Evolutionary conservation across 2,113 vertebrate species (phyloP), one percentile per base, ranked within the genome.

Genomic region (Percopsis transmontana): DNA sequence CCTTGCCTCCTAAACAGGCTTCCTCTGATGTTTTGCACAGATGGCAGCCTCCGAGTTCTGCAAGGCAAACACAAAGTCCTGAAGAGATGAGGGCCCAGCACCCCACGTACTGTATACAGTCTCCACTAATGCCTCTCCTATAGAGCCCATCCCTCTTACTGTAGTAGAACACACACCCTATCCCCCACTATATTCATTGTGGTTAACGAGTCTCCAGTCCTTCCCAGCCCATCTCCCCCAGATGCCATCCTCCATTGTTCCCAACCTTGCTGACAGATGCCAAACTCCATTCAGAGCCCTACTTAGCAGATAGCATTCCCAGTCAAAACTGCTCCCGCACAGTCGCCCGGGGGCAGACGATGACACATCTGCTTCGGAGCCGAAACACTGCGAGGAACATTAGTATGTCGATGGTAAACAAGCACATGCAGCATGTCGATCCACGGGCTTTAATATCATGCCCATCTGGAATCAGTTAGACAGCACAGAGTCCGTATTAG

Each of bases 61-160:
- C 8, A 0, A 76, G 77, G 66, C 45, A 83, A 81, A 76, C 56
- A 79, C 58, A 84, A 68, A 83, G 59, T 78, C 60, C 68, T 66
- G 24, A 67, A 48, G 38, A 72, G 62, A 62, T 84, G 70, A 81
- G 50, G 47, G 45, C 72, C 73, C n/a, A n/a, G n/a, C n/a, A n/a
- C n/a, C n/a, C n/a, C n/a, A n/a, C n/a, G n/a, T n/a, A n/a, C n/a
- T 7, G 8, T 33, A 33, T 33, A 33, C 27, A 33, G 8, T 4
- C 5, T 33, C 27, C 5, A 33, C 27, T 7, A 33, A 33, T 33
- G 27, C 8, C 27, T 33, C 27, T 33, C 5, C 27, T 33, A 33
- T 33, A 33, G 27, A 7, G 27, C 27, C 27, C 27, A 33, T 33
- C n/a, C n/a, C n/a, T n/a, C n/a, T n/a, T n/a, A n/a, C n/a, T n/a